These are phyloP conservation scores for Montipora efflorescens DNA, from an alignment of 64 coral and sea anemone genomes.

Conservation along the genomic window DNA sequence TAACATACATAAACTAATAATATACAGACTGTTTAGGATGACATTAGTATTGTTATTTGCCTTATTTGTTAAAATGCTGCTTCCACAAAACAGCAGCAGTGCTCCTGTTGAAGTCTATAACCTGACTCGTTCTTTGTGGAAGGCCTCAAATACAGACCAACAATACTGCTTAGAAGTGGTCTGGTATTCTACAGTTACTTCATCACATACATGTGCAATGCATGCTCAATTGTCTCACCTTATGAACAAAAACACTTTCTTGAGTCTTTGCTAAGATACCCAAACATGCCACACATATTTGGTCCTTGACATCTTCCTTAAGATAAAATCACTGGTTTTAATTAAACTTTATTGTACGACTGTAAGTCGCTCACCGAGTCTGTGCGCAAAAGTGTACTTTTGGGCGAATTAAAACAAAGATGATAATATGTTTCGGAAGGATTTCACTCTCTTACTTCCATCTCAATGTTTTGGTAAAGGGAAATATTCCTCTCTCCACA, in stretches of 20 bases:
- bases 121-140: too few species aligned
- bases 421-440: not conserved
- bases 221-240: conserved; percentile 25
- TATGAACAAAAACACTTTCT: conserved; percentile 7
- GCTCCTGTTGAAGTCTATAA: too few species aligned
- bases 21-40: not conserved
- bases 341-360: too few species aligned
- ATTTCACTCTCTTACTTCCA: conserved; percentile 11
- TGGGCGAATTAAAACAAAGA: not conserved
- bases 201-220: too few species aligned
- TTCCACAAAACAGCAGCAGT: too few species aligned
- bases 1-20: too few species aligned
- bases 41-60: too few species aligned
- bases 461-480: conserved; percentile 23
- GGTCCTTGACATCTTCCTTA: not conserved
- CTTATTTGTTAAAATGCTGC: too few species aligned
- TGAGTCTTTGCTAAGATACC: conserved; percentile 48
- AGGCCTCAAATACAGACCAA: too few species aligned
- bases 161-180: too few species aligned
- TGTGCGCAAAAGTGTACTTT: too few species aligned
- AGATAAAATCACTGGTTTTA: not conserved
- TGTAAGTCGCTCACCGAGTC: accelerated
- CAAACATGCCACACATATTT: conserved; percentile 48
- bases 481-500: conserved; percentile 38
- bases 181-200: too few species aligned